Conservation (phyloP, 2,113 vertebrate genomes). For the Eurystomus gularis region DNA sequence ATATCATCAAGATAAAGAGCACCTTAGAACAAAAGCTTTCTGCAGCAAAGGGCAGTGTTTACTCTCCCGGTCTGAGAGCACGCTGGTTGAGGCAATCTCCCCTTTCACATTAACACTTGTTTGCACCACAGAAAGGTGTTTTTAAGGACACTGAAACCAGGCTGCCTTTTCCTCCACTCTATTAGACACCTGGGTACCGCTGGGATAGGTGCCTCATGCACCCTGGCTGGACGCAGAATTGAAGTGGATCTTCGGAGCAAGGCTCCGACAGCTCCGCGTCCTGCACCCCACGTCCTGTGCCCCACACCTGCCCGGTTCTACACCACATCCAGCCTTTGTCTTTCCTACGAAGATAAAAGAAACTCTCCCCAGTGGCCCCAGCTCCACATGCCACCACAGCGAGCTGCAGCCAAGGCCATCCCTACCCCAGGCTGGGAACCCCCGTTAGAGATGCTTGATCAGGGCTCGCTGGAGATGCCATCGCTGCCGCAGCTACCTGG, state of each 20-base stretch:
- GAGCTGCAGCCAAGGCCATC: not conserved
- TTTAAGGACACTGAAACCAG: not conserved
- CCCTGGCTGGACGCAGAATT: accelerated
- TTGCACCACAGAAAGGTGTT: not conserved
- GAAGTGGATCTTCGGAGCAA: accelerated
- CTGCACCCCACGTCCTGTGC: not conserved
- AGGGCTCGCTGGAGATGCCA: not conserved
- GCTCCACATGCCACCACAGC: not conserved
- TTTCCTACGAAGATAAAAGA: not conserved
- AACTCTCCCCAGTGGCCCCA: not conserved
- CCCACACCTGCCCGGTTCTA: not conserved
- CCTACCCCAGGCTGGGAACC: not conserved
- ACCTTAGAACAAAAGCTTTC: constrained; percentile 59
- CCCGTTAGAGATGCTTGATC: not conserved
- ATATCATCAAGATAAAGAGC: constrained; percentile 60
- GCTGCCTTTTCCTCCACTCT: not conserved
- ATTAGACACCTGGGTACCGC: not conserved
- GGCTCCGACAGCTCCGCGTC: not conserved
- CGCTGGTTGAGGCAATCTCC: not conserved
- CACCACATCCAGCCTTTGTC: not conserved
- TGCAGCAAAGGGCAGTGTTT: constrained; percentile 37
- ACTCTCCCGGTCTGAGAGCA: not conserved
- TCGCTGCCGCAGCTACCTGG: constrained; percentile 59
- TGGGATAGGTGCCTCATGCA: not conserved
- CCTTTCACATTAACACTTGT: not conserved